Evolutionary conservation across 2,113 vertebrate species (phyloP).

Genomic region (Trinectes maculatus): DNA sequence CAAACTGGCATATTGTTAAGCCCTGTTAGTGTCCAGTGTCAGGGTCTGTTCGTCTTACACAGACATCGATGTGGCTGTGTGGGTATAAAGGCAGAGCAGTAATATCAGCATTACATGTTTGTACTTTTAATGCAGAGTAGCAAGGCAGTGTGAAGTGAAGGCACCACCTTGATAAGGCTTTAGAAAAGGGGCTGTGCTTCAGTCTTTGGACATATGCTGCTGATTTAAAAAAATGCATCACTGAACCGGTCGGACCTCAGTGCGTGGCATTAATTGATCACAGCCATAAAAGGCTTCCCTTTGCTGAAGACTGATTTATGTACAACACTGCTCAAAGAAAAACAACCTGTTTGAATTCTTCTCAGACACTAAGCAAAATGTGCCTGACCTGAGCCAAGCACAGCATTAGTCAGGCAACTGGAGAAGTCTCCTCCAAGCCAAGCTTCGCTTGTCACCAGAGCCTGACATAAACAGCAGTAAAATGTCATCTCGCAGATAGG

Average conservation of each 20-base stretch:
- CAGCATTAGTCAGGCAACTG: slow-evolving; percentile 76
- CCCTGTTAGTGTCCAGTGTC: too few species aligned
- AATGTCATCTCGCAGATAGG: slow-evolving; percentile 71
- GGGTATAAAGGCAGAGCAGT: too few species aligned
- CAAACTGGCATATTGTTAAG: too few species aligned
- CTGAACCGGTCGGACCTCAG: slow-evolving; percentile 17
- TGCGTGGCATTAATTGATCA: slow-evolving; percentile 52
- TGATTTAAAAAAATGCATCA: slow-evolving; percentile 24
- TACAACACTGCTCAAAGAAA: slow-evolving; percentile 46
- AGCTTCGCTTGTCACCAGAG: slow-evolving; percentile 63
- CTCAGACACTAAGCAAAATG: slow-evolving; percentile 68
- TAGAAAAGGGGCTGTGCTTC: neutral
- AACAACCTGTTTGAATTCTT: slow-evolving; percentile 71
- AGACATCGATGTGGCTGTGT: too few species aligned
- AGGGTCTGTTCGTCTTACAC: too few species aligned
- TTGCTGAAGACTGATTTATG: slow-evolving; percentile 61
- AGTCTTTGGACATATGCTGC: slow-evolving; percentile 12
- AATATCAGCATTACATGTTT: too few species aligned
- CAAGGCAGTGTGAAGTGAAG: neutral
- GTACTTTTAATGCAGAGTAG: too few species aligned
- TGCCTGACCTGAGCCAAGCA: slow-evolving; percentile 69
- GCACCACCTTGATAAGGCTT: neutral
- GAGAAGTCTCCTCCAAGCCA: slow-evolving; percentile 60
- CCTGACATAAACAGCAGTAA: slow-evolving; percentile 83
- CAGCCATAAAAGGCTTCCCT: slow-evolving; percentile 56